phyloP scores from a whole-genome alignment of 2,888 invertebrate genomes.

The Zygothrica quintamaculata region DNA sequence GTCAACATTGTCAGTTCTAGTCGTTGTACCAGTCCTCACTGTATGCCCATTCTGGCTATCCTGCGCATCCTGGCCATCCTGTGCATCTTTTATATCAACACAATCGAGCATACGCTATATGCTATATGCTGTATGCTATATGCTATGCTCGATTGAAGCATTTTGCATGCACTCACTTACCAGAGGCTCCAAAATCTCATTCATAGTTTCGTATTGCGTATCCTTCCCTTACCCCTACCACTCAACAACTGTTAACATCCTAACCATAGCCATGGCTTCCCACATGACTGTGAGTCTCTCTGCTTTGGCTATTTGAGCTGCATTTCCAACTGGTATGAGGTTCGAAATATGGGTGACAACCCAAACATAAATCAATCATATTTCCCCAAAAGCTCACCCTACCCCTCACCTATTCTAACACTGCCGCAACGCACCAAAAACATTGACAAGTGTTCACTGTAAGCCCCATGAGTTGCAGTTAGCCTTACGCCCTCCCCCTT shows the following conservation, averaged over 20 bases:
- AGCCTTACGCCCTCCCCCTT: not conserved
- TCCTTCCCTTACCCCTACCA: no score
- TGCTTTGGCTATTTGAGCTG: constrained; percentile 51
- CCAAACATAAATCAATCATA: constrained; percentile 72
- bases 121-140: no score
- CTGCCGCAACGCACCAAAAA: no score
- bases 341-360: constrained; percentile 31
- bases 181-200: constrained; percentile 36
- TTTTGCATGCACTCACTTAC: constrained; percentile 39
- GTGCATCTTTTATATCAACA: not conserved
- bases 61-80: constrained; percentile 1
- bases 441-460: constrained; percentile 32
- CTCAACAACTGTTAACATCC: no score
- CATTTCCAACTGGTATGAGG: constrained; percentile 36
- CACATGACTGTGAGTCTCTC: constrained; percentile 34
- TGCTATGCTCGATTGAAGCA: constrained; percentile 47
- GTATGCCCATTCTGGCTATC: not conserved
- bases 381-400: constrained; percentile 40
- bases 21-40: constrained; percentile 32
- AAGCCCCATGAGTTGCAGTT: constrained; percentile 4
- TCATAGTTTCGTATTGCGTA: constrained; percentile 35
- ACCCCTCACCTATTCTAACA: no score
- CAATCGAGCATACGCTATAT: constrained; percentile 3
- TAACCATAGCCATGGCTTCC: no score
- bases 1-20: constrained; percentile 76